A percentile compares a stretch with the other conserved stretches of the same genome.
These are phyloP conservation scores for Hydrotaea cyrtoneurina DNA, from an alignment of 2,888 invertebrate species.

Conservation along the genomic window DNA sequence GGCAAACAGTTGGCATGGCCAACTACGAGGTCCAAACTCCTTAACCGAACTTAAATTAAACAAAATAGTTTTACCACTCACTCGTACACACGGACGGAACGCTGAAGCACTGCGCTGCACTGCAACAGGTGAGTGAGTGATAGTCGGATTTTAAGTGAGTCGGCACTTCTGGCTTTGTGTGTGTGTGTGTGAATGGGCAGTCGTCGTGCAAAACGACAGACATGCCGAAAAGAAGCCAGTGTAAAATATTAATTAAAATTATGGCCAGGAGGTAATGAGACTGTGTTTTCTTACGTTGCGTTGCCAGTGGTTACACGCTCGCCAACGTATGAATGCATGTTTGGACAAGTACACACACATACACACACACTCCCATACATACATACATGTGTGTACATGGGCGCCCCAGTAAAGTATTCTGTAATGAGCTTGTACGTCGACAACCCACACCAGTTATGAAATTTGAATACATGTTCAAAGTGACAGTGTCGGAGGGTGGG, in stretches of 20 bases:
- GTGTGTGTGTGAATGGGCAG: slow-evolving; percentile 37
- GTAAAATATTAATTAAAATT: slow-evolving; percentile 58
- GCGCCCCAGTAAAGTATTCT: slow-evolving; percentile 3
- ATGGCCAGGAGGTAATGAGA: slow-evolving; percentile 46
- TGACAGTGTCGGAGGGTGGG: no score
- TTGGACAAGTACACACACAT: background rate
- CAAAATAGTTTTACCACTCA: slow-evolving; percentile 30
- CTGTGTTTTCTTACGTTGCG: slow-evolving; percentile 27
- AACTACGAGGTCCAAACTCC: slow-evolving; percentile 43
- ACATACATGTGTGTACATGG: slow-evolving; percentile 1
- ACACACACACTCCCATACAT: background rate
- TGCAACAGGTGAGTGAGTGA: slow-evolving; percentile 42
- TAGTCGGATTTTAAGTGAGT: slow-evolving; percentile 18
- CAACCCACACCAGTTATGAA: slow-evolving; percentile 1
- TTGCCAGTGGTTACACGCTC: slow-evolving; percentile 28
- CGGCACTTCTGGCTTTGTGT: slow-evolving; percentile 21
- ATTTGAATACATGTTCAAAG: background rate
- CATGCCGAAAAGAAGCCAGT: slow-evolving; percentile 22
- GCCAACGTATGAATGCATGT: no score
- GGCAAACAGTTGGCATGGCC: background rate
- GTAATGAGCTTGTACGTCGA: slow-evolving; percentile 26
- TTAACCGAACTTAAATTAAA: slow-evolving; percentile 47
- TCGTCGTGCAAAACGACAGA: background rate
- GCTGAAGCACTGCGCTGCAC: background rate
- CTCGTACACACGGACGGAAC: background rate